phyloP scores from a whole-genome alignment of 2,113 vertebrate species.

The Amblyopsis rosae region DNA sequence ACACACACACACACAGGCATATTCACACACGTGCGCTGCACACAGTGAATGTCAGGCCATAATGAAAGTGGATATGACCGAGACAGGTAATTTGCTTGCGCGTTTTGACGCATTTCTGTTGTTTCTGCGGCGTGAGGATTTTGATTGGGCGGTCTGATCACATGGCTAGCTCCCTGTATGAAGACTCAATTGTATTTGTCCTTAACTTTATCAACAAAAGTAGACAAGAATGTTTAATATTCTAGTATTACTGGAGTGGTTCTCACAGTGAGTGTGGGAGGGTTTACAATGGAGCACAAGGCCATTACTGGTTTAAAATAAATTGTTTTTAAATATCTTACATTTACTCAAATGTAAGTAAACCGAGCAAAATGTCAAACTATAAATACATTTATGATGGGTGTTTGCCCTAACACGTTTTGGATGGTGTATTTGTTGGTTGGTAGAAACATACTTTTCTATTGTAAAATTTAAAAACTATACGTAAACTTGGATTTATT shows the following conservation, averaged over 20 bases:
- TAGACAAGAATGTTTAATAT: too few relatives aligned
- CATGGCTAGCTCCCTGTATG: slow-evolving; percentile 34
- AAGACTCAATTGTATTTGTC: slow-evolving; percentile 33
- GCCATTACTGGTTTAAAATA: too few relatives aligned
- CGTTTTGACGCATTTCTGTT: slow-evolving; percentile 3
- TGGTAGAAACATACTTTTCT: too few relatives aligned
- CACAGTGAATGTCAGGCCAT: slow-evolving; percentile 72
- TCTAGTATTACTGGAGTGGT: too few relatives aligned
- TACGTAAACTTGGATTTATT: too few relatives aligned
- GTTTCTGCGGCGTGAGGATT: not conserved
- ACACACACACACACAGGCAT: slow-evolving; percentile 16
- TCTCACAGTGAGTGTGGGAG: too few relatives aligned
- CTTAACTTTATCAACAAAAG: slow-evolving; percentile 3
- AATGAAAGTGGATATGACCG: slow-evolving; percentile 73
- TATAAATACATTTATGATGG: too few relatives aligned
- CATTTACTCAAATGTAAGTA: not conserved
- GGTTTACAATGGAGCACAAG: too few relatives aligned
- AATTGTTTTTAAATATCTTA: not conserved
- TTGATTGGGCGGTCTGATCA: slow-evolving; percentile 34
- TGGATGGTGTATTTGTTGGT: too few relatives aligned
- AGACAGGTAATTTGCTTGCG: slow-evolving; percentile 54
- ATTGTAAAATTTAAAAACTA: too few relatives aligned
- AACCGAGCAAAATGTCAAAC: not conserved
- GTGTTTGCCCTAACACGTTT: too few relatives aligned
- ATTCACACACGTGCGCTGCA: slow-evolving; percentile 9